Evolutionary conservation across 2,113 vertebrate genomes (phyloP).

Genomic region (human): GRCh38 chr2:74272001-74272500

Average conservation of each 20-base stretch:
- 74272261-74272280: too few species aligned
- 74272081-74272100: not conserved
- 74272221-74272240: not conserved
- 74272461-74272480: conserved; percentile 4
- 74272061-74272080: not conserved
- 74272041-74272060: not conserved
- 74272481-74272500: conserved; percentile 53
- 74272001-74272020: not conserved
- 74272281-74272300: not conserved
- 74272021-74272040: not conserved
- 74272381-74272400: conserved; percentile 14
- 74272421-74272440: conserved; percentile 29
- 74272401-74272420: not conserved
- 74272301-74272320: conserved; percentile 1
- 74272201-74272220: not conserved
- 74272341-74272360: conserved; percentile 36
- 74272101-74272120: not conserved
- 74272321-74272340: not conserved
- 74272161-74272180: not conserved
- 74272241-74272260: not conserved
- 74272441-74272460: conserved; percentile 27
- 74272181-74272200: not conserved
- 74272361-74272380: not conserved
- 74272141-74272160: not conserved
- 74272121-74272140: not conserved